phyloP scores from a whole-genome alignment of 2,888 invertebrate species.

The Adelognathus sp. region DNA sequence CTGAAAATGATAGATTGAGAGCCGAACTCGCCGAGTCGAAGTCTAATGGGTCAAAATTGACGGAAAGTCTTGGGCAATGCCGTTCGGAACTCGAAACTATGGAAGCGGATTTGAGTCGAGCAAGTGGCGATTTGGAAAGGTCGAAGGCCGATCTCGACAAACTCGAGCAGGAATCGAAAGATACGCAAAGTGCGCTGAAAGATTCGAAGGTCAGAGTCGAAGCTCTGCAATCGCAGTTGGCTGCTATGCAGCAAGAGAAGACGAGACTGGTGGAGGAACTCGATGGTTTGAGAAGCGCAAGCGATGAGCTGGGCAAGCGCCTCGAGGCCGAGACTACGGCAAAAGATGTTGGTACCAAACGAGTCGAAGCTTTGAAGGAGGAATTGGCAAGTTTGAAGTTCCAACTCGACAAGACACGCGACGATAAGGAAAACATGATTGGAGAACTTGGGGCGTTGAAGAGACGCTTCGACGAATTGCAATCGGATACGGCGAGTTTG shows the following conservation, averaged over 20 bases:
- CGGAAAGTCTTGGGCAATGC: slow-evolving; percentile 21
- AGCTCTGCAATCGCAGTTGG: slow-evolving; percentile 40
- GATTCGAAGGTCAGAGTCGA: slow-evolving; percentile 29
- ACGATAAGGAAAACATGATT: slow-evolving; percentile 49
- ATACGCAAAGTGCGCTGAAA: slow-evolving; percentile 6
- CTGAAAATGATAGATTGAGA: slow-evolving; percentile 25
- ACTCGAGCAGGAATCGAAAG: slow-evolving; percentile 50
- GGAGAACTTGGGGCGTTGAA: slow-evolving; percentile 57
- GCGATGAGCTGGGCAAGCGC: slow-evolving; percentile 39
- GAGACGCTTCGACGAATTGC: slow-evolving; percentile 51
- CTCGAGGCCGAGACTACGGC: slow-evolving; percentile 43
- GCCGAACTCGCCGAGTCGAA: slow-evolving; percentile 42
- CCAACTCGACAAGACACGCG: slow-evolving; percentile 52
- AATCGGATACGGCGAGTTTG: slow-evolving; percentile 10
- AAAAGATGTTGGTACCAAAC: slow-evolving; percentile 55
- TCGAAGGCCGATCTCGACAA: slow-evolving; percentile 40
- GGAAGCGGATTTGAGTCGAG: not conserved
- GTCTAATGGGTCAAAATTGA: slow-evolving; percentile 32
- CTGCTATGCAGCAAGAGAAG: slow-evolving; percentile 47
- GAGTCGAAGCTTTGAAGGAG: slow-evolving; percentile 33
- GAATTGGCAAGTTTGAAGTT: slow-evolving; percentile 55
- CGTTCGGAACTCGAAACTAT: slow-evolving; percentile 17
- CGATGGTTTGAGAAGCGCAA: slow-evolving; percentile 36
- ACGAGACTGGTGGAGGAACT: slow-evolving; percentile 52
- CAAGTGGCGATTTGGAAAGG: slow-evolving; percentile 34